Conservation (phyloP, 2,888 invertebrate genomes). For the Sinhomidia bicolor region DNA sequence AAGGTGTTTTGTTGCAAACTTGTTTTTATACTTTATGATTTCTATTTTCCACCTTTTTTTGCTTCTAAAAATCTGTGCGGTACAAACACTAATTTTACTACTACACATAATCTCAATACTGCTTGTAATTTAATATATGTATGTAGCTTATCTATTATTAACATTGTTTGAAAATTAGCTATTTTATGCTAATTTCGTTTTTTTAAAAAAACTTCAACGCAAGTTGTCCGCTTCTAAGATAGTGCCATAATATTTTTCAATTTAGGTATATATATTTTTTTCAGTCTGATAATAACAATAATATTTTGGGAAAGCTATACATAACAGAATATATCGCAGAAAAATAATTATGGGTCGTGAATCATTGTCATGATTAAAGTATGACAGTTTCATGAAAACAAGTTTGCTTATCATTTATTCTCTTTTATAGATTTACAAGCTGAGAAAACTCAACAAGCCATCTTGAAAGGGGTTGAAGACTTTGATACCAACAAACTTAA, state of each 20-base stretch:
- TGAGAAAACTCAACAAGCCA: conserved; percentile 91
- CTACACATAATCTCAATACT: background rate
- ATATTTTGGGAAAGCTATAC: background rate
- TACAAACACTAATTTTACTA: background rate
- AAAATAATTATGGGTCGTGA: background rate
- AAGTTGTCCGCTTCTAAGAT: too few relatives aligned
- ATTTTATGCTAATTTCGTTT: too few relatives aligned
- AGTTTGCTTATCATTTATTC: conserved; percentile 18
- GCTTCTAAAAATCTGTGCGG: background rate
- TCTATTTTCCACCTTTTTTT: background rate
- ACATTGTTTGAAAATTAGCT: too few relatives aligned
- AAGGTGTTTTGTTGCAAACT: conserved; percentile 84
- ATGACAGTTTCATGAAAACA: conserved; percentile 4
- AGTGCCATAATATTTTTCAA: too few relatives aligned
- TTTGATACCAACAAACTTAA: conserved; percentile 92
- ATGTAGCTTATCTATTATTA: too few relatives aligned
- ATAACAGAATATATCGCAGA: background rate
- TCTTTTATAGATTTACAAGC: conserved; percentile 90
- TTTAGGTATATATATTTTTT: too few relatives aligned
- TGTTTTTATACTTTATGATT: conserved; percentile 19
- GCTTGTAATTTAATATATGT: background rate
- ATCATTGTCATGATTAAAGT: background rate
- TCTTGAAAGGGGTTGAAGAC: conserved; percentile 92
- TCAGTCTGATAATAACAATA: background rate
- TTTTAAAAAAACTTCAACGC: too few relatives aligned